Conservation (phyloP, 2,797 vertebrate species). For the Falco naumanni region DNA sequence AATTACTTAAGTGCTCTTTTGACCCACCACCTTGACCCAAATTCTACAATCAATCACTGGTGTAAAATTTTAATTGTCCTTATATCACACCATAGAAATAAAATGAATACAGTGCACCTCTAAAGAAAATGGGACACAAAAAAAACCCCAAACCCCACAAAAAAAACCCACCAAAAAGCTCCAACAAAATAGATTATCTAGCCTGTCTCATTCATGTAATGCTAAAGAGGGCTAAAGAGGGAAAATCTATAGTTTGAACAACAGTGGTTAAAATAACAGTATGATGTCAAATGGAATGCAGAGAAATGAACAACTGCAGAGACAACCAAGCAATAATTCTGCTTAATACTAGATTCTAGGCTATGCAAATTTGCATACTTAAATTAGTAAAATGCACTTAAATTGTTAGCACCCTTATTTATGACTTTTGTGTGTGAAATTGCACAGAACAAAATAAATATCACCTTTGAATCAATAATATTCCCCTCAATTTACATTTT, state of each 20-base stretch:
- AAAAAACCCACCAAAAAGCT: neutral
- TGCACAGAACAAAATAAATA: constrained; percentile 55
- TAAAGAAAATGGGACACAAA: neutral
- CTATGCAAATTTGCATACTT: constrained; percentile 21
- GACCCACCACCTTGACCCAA: neutral
- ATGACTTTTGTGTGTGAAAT: constrained; percentile 41
- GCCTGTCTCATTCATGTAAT: neutral
- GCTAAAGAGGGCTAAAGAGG: neutral
- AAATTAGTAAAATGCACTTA: constrained; percentile 29
- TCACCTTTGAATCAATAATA: constrained; percentile 36
- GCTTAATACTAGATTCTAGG: neutral
- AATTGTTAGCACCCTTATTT: constrained; percentile 29
- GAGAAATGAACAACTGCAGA: neutral
- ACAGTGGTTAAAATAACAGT: neutral
- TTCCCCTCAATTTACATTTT: constrained; percentile 22
- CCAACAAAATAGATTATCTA: neutral
- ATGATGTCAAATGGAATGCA: neutral
- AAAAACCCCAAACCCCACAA: neutral
- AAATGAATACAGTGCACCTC: neutral
- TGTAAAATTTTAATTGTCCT: neutral
- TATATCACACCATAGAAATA: neutral
- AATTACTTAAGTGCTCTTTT: constrained; percentile 37
- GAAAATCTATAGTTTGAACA: neutral
- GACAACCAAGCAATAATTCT: constrained; percentile 17
- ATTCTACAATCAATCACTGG: neutral